A percentile compares a stretch with the other conserved stretches of the same genome.
phyloP scores from a whole-genome alignment of 2,888 invertebrate genomes.

The Callimorpha dominula region DNA sequence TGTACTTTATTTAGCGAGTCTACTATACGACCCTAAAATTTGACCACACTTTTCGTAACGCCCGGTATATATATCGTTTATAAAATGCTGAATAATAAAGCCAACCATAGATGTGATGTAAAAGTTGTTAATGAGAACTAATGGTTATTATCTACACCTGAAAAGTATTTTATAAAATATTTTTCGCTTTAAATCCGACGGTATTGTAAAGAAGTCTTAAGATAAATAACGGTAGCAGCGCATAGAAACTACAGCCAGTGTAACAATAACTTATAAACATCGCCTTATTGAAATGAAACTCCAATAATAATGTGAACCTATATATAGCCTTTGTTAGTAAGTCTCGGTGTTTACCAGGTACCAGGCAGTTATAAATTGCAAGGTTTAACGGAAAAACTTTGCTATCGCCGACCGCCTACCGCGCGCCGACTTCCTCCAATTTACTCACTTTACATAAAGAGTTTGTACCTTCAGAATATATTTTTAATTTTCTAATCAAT shows the following conservation, averaged over 20 bases:
- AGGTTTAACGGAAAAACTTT: constrained; percentile 67
- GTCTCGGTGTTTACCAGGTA: constrained; percentile 30
- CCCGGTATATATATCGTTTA: too few relatives aligned
- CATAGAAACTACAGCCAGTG: background rate
- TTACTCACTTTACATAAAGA: constrained; percentile 49
- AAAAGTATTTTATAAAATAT: too few relatives aligned
- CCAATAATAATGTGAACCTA: constrained; percentile 11
- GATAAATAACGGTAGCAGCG: background rate
- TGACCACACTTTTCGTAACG: too few relatives aligned
- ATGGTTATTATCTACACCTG: background rate
- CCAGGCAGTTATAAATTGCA: constrained; percentile 61
- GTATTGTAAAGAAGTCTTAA: background rate
- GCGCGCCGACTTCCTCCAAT: constrained; percentile 39
- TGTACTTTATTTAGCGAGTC: too few relatives aligned
- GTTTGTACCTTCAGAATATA: constrained; percentile 37
- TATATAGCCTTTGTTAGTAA: constrained; percentile 38
- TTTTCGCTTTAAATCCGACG: background rate
- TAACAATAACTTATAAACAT: background rate
- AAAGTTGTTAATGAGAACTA: too few relatives aligned
- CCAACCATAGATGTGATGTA: too few relatives aligned
- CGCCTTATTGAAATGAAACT: background rate
- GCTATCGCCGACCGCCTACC: constrained; percentile 56
- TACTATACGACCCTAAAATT: too few relatives aligned
- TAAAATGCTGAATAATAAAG: too few relatives aligned
- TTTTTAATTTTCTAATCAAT: constrained; percentile 56